phyloP scores from a whole-genome alignment of 2,113 vertebrate genomes.

The Coptodon bakossiorum region DNA sequence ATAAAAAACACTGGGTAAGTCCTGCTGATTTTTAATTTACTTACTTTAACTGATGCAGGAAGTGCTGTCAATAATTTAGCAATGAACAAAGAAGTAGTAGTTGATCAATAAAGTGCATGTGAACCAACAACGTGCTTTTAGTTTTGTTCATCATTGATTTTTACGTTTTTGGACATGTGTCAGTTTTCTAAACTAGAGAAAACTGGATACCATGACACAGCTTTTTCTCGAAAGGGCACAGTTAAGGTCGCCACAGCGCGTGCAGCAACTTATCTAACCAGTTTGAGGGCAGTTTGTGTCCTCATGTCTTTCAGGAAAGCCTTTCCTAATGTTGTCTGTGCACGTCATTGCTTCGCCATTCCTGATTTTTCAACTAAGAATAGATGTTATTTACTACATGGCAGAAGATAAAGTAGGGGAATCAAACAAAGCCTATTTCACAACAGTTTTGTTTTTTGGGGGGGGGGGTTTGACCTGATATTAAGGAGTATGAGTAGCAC shows the following conservation, averaged over 20 bases:
- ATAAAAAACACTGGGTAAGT: slow-evolving; percentile 95
- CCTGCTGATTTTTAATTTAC: background rate
- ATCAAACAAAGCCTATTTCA: background rate
- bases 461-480: background rate
- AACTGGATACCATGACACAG: background rate
- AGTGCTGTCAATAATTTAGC: background rate
- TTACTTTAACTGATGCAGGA: background rate
- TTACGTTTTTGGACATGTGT: background rate
- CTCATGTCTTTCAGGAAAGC: background rate
- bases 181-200: background rate
- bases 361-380: background rate
- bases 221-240: background rate
- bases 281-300: background rate
- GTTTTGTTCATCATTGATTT: background rate
- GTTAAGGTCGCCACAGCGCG: background rate
- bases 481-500: background rate
- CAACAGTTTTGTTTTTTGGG: background rate
- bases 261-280: background rate
- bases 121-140: background rate
- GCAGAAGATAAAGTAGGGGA: background rate
- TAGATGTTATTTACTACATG: background rate
- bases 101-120: background rate
- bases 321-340: background rate
- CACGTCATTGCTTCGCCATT: background rate
- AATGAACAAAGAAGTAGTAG: background rate